Evolutionary conservation across 2,888 invertebrate genomes (phyloP), one percentile per base, ranked within the genome.

Genomic region (Shargacucullia verbasci): DNA sequence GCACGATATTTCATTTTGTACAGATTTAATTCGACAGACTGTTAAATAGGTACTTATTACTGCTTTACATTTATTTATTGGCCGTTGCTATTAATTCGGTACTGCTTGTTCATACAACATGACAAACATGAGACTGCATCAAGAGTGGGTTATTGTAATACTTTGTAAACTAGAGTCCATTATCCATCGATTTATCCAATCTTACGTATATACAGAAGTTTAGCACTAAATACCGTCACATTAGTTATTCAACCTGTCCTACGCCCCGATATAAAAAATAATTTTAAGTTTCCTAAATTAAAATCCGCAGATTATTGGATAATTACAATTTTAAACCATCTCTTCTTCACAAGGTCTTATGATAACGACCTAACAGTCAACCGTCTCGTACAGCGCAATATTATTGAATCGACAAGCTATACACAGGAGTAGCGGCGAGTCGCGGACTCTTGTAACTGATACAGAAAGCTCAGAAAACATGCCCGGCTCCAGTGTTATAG

Each of bases 11-110:
- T 89, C 83, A 80, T 92, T 92, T 92, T 93, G 92, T 93, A 92
- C 92, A 93, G 92, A 92, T 92, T 93, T 93, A 92, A 92, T 92
- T 92, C 88, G 91, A 91, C 90, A 91, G 91, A 91, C 86, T 90
- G 90, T 90, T 90, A 90, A 88, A 90, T 90, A 74, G 72, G 72
- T 76, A 91, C 87, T 90, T 91, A 88, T 88, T 87, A 90, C 88
- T 91, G 91, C 88, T 90, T 90, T 91, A 93, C 92, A 92, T 89
- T 81, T 80, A 80, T 83, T 68, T 85, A 85, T 86, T 85, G 88
- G 89, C 88, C 83, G 79, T 89, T 85, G 82, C 84, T 87, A 84
- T 85, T 86, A 84, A 92, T 91, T 92, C 91, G 91, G 91, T 88
- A 86, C 82, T 80, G 84, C 81, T 83, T 84, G 87, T 85, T 86